These are phyloP conservation scores for Ypsolopha scabrella DNA, from an alignment of 2,888 invertebrate species.

Conservation along the genomic window DNA sequence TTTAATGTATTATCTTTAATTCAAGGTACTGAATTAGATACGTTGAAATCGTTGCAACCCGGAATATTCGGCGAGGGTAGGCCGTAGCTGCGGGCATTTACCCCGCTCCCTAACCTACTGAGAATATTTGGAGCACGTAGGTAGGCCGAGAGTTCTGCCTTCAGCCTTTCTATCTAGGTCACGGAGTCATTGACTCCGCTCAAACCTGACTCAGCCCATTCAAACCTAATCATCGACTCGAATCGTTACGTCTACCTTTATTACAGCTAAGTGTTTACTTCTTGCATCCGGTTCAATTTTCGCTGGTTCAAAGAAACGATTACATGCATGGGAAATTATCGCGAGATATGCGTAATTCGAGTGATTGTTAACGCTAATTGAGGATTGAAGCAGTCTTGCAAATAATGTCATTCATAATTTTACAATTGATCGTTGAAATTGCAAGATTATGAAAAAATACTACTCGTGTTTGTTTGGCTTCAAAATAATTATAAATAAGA, in stretches of 20 bases:
- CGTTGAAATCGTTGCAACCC: slow-evolving; percentile 18
- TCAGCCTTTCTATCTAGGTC: slow-evolving; percentile 2
- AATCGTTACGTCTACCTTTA: slow-evolving; percentile 1
- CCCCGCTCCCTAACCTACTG: slow-evolving; percentile 65
- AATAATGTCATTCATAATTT: no score
- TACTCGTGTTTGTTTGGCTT: no score
- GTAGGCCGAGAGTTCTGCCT: slow-evolving; percentile 34
- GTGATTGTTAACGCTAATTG: no score
- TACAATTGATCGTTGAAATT: no score
- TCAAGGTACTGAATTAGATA: background rate
- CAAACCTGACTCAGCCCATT: background rate
- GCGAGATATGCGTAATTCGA: background rate
- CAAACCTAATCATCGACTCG: slow-evolving; percentile 47
- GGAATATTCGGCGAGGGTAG: slow-evolving; percentile 38
- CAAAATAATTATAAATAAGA: no score
- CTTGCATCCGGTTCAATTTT: background rate
- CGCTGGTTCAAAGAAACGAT: background rate
- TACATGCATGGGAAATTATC: background rate
- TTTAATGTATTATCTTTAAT: background rate
- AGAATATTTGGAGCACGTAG: slow-evolving; percentile 56
- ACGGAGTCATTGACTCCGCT: slow-evolving; percentile 30
- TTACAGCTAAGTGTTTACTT: background rate
- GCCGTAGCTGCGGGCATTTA: slow-evolving; percentile 45
- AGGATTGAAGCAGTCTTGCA: no score
- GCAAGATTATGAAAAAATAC: no score